phyloP scores from a whole-genome alignment of 2,888 invertebrate species.

The Tetranychus truncatus region DNA sequence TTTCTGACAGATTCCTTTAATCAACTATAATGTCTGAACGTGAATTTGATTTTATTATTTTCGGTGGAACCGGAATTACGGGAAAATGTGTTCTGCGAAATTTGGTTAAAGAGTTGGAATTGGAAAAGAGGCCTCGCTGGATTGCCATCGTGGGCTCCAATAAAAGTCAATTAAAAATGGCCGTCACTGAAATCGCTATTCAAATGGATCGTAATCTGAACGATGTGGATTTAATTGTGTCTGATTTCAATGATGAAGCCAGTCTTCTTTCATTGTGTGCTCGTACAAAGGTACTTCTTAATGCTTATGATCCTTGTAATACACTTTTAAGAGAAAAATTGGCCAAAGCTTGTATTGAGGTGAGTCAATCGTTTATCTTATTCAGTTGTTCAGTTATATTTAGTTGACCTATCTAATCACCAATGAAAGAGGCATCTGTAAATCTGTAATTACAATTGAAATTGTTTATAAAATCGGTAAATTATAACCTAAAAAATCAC shows the following conservation, averaged over 20 bases:
- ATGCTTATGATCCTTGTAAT: constrained; percentile 55
- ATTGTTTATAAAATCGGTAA: no score
- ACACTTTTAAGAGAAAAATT: constrained; percentile 68
- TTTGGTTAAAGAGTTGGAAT: constrained; percentile 31
- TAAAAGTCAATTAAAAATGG: constrained; percentile 39
- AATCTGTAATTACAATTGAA: no score
- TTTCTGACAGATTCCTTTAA: not conserved
- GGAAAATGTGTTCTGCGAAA: constrained; percentile 63
- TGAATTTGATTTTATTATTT: constrained; percentile 55
- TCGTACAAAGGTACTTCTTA: constrained; percentile 57
- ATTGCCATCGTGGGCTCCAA: constrained; percentile 80
- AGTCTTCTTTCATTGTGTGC: constrained; percentile 61
- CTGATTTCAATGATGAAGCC: constrained; percentile 53
- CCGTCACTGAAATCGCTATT: constrained; percentile 31
- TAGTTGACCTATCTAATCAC: no score
- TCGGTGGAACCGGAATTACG: constrained; percentile 85
- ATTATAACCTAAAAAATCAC: no score
- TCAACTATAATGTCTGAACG: not conserved
- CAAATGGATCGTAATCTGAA: not conserved
- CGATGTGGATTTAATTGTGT: constrained; percentile 43
- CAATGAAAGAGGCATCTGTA: no score
- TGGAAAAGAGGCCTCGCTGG: constrained; percentile 30
- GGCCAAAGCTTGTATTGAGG: constrained; percentile 62
- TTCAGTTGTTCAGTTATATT: no score
- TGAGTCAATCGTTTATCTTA: not conserved